These are phyloP conservation scores for Drosophila fungiperda DNA, from an alignment of 2,888 invertebrate species.

Conservation along the genomic window DNA sequence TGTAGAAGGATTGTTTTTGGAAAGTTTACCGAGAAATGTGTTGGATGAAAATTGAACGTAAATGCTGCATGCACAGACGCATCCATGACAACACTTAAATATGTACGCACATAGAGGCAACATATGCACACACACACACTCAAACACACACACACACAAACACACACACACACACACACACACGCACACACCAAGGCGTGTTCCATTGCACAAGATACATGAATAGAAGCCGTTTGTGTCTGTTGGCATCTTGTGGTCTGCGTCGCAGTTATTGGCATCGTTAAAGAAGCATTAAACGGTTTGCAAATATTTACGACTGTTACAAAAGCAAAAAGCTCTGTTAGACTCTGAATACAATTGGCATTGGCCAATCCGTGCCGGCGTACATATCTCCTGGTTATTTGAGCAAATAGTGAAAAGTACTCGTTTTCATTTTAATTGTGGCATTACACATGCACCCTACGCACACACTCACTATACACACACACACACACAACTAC, in stretches of 20 bases:
- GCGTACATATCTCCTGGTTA: slow-evolving; percentile 64
- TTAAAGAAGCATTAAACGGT: slow-evolving; percentile 70
- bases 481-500: slow-evolving; percentile 4
- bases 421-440: slow-evolving; percentile 53
- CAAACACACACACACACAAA: not conserved
- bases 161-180: not conserved
- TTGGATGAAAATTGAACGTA: slow-evolving; percentile 20
- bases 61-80: slow-evolving; percentile 24
- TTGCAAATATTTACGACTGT: slow-evolving; percentile 71
- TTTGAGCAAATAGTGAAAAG: slow-evolving; percentile 62
- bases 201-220: slow-evolving; percentile 16
- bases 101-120: slow-evolving; percentile 4
- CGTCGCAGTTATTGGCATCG: slow-evolving; percentile 64
- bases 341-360: slow-evolving; percentile 26
- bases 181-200: not conserved
- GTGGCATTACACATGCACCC: slow-evolving; percentile 22
- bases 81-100: slow-evolving; percentile 1
- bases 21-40: slow-evolving; percentile 6
- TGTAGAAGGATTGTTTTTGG: slow-evolving; percentile 1
- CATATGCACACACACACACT: not conserved
- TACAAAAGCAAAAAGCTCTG: slow-evolving; percentile 62
- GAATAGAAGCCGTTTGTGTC: slow-evolving; percentile 21
- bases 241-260: slow-evolving; percentile 31
- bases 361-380: slow-evolving; percentile 38
- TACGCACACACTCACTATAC: slow-evolving; percentile 2